These are phyloP conservation scores for Recurvirostra avosetta DNA, from an alignment of 2,113 vertebrate genomes.

Conservation along the genomic window DNA sequence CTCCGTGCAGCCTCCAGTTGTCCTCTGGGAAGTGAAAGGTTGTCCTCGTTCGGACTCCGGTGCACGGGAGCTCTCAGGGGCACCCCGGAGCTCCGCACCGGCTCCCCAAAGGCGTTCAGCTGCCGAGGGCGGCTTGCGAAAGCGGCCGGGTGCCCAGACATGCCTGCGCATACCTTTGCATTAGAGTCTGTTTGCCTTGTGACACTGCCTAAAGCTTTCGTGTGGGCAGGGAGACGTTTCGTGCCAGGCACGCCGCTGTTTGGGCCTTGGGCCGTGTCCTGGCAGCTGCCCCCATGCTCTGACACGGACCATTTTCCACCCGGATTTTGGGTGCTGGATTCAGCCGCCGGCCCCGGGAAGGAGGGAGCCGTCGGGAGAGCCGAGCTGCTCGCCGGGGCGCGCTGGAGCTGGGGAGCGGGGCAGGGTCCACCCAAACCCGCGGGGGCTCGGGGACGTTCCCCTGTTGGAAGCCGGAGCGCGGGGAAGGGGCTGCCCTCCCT, in stretches of 20 bases:
- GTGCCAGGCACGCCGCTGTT: neutral
- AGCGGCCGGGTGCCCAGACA: neutral
- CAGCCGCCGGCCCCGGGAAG: rapidly evolving
- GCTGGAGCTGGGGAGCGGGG: neutral
- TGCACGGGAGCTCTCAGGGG: neutral
- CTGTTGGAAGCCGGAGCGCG: neutral
- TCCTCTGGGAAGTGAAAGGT: neutral
- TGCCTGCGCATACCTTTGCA: neutral
- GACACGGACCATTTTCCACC: neutral
- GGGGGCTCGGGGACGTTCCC: rapidly evolving
- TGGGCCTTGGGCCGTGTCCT: neutral
- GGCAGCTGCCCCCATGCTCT: neutral
- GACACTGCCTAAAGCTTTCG: neutral
- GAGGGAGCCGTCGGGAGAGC: neutral
- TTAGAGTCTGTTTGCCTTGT: neutral
- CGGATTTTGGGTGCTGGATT: neutral
- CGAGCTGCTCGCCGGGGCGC: rapidly evolving
- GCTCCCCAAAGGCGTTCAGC: neutral
- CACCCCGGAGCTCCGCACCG: neutral
- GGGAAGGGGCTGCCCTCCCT: neutral
- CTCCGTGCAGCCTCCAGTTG: no score
- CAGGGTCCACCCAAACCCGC: rapidly evolving
- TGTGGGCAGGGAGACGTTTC: neutral
- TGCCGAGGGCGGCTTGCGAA: neutral
- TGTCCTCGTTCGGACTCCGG: neutral